Percentiles rank a stretch among this genome's conserved stretches.
Conservation (phyloP, 2,888 invertebrate genomes). For the Nowickia ferox region DNA sequence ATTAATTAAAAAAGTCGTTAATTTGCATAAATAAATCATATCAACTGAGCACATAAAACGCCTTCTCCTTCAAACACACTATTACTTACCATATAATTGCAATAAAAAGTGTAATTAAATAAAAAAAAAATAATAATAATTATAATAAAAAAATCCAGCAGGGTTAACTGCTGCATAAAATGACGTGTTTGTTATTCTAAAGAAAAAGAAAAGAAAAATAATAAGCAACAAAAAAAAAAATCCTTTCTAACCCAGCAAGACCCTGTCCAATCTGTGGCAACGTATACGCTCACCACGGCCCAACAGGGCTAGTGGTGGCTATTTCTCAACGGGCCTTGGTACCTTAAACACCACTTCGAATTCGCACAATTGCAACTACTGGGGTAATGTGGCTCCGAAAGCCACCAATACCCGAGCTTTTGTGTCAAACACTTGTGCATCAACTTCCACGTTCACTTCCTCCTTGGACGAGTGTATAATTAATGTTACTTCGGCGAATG, state of each 20-base stretch:
- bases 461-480: conserved; percentile 79
- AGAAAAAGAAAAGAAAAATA: neutral
- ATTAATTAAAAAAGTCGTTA: conserved; percentile 49
- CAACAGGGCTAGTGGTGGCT: conserved; percentile 83
- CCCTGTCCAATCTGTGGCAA: conserved; percentile 83
- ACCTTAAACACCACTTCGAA: conserved; percentile 64
- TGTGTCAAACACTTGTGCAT: neutral
- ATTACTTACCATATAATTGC: neutral
- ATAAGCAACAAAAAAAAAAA: neutral
- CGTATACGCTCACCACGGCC: conserved; percentile 83
- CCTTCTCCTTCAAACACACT: neutral
- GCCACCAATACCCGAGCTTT: conserved; percentile 62
- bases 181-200: neutral
- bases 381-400: conserved; percentile 75
- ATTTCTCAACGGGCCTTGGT: conserved; percentile 78
- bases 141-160: neutral
- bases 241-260: conserved; percentile 72
- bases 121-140: neutral
- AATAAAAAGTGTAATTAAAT: neutral
- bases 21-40: conserved; percentile 52
- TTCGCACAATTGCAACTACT: conserved; percentile 68
- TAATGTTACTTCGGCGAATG: conserved; percentile 79
- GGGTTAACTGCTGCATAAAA: neutral
- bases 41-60: neutral
- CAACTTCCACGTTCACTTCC: conserved; percentile 1